These are phyloP conservation scores for Menidia beryllina DNA, from an alignment of 2,113 vertebrate genomes.

Conservation along the genomic window DNA sequence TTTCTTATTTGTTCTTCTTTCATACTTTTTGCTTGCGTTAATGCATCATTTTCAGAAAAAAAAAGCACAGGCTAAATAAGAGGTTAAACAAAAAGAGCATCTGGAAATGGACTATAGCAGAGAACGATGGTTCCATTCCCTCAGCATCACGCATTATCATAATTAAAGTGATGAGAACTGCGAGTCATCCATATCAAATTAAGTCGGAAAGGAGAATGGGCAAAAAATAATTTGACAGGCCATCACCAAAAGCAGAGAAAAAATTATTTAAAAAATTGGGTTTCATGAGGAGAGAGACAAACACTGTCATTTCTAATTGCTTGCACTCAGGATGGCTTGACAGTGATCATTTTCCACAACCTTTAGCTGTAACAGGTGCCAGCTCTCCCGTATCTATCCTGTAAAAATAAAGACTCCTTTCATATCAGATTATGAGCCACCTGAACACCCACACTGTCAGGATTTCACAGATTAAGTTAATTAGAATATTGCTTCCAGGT, in stretches of 20 bases:
- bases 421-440: conserved; percentile 75
- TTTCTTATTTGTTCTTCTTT: conserved; percentile 36
- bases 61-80: conserved; percentile 1
- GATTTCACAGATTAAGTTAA: conserved; percentile 78
- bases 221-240: conserved; percentile 61
- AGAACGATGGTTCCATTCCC: conserved; percentile 44
- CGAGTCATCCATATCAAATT: conserved; percentile 57
- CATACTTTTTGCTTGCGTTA: background rate
- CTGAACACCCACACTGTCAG: conserved; percentile 76
- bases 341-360: conserved; percentile 69
- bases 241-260: conserved; percentile 42
- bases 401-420: conserved; percentile 72
- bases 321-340: conserved; percentile 61
- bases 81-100: conserved; percentile 34
- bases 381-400: conserved; percentile 64
- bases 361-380: conserved; percentile 76
- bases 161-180: conserved; percentile 60
- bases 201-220: conserved; percentile 37
- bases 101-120: conserved; percentile 36
- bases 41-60: conserved; percentile 4
- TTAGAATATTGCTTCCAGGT: conserved; percentile 81
- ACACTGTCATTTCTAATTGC: conserved; percentile 79
- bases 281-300: conserved; percentile 68
- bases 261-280: conserved; percentile 55
- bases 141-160: conserved; percentile 45